Conservation (phyloP, 2,797 vertebrate genomes). For the Bradypodion pumilum region DNA sequence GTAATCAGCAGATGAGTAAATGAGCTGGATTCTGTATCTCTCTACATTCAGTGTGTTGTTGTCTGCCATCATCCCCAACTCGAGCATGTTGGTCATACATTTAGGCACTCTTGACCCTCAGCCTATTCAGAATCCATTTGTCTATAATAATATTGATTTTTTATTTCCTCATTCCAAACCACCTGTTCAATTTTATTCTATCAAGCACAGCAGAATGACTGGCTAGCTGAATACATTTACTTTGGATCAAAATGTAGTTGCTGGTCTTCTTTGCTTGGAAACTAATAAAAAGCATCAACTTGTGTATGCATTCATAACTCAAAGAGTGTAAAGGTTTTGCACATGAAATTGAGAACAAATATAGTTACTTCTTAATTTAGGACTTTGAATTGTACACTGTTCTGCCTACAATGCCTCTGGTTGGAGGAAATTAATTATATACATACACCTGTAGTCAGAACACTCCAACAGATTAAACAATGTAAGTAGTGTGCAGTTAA, state of each 20-base stretch:
- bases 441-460: too few species aligned
- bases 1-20: too few species aligned
- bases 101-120: too few species aligned
- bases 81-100: too few species aligned
- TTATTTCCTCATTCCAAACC: slow-evolving; percentile 73
- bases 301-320: slow-evolving; percentile 7
- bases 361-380: slow-evolving; percentile 9
- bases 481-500: background rate
- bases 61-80: too few species aligned
- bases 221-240: slow-evolving; percentile 44
- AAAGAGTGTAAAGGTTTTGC: slow-evolving; percentile 17
- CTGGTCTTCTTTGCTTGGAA: slow-evolving; percentile 16
- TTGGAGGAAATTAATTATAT: background rate
- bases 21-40: too few species aligned
- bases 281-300: slow-evolving; percentile 49
- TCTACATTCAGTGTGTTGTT: too few species aligned
- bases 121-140: too few species aligned
- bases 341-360: slow-evolving; percentile 29
- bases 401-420: background rate
- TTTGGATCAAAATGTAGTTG: slow-evolving; percentile 40
- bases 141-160: slow-evolving; percentile 72
- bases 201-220: slow-evolving; percentile 64
- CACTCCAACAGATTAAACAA: background rate
- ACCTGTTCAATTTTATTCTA: slow-evolving; percentile 74
- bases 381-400: background rate